Base-by-base conservation (phyloP, 2,888 invertebrate genomes). In the Tromatobia lineatoria region DNA sequence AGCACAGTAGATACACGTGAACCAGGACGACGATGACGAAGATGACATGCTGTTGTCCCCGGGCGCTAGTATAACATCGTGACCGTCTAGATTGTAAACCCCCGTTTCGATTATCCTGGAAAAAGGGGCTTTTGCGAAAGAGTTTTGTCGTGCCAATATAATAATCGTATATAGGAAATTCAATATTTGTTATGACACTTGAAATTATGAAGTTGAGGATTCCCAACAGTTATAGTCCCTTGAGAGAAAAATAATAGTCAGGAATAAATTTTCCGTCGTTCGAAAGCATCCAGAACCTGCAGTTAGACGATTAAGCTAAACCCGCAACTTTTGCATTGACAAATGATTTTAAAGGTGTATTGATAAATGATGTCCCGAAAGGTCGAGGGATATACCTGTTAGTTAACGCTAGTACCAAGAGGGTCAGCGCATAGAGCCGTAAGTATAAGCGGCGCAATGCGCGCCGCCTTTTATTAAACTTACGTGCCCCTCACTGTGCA, bases 21-120 rank as follows among this genome's bases (percentile, higher is more conserved):
- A 83, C 80, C 70, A 61, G 83, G 80, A 83, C 83, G 66, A 59
- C 76, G 80, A 82, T 84, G 86, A 82, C 82, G 82, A 83, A 85
- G 86, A 86, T 85, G 83, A 86, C 81, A 78, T 78, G 83, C 85
- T 78, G 83, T 86, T 86, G 85, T 86, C 86, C 84, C 70, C 71
- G 66, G 83, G 83, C 80, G 70, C 66, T 83, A 64, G 25, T 64
- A 79, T 75, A 75, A 76, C 83, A 75, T 80, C 75, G 75, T 83
- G 83, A 75, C 66, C 71, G 74, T 54, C 79, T 69, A 54, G 18
- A 78, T 57, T 42, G 42, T 52, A 69, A 77, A 77, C 47, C 47
- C 29, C 45, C 69, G 20, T 77, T 77, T 77, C 15, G 69, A 67
- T 29, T 57, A 69, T 77, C 67, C 67, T 69, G 47, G 69, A 77